Evolutionary conservation across 2,113 vertebrate species (phyloP), one percentile per base, ranked within the genome.

Genomic region (Cyanoderma ruficeps): DNA sequence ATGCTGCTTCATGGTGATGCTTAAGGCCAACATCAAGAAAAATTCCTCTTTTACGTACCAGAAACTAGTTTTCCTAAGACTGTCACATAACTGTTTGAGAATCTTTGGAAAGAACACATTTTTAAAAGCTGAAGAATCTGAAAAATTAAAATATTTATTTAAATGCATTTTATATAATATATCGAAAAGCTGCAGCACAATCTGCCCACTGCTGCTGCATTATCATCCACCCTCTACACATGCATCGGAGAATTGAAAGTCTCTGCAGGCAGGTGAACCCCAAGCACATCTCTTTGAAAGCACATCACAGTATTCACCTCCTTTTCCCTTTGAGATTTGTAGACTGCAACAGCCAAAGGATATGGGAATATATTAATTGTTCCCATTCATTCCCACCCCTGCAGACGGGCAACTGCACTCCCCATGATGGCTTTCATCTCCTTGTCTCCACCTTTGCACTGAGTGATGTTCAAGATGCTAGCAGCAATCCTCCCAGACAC

Each of bases 241-340:
- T 13, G 70, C 74, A 85, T 57, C 25, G 5, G 0, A 87, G 67
- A 88, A 95, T 57, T 60, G 57, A n/a, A 88, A 93, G 86, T 90
- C 88, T 94, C 74, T 91, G 81, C 88, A 92, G 77, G 78, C 83
- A 95, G 90, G 83, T 94, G 81, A 95, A 90, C 74, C 74, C 79
- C 89, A 77, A 87, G 50, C 56, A 94, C 50, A 69, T 41, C 57
- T 95, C 88, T 87, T 18, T 76, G 68, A 94, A 94, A 91, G 61
- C 61, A 2, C 14, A 61, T 16, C 82, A 64, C 7, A 11, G 50
- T 31, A 57, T 89, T 82, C 77, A 92, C 70, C 69, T 65, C 42
- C 35, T 59, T 69, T 55, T 65, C 74, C 70, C 44, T 64, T 39
- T 33, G 72, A 90, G 63, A 83, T 89, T 27, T 86, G 76, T 23